Base-by-base conservation (phyloP, 1,140 invertebrate species). In the Potamilus streckersoni region DNA sequence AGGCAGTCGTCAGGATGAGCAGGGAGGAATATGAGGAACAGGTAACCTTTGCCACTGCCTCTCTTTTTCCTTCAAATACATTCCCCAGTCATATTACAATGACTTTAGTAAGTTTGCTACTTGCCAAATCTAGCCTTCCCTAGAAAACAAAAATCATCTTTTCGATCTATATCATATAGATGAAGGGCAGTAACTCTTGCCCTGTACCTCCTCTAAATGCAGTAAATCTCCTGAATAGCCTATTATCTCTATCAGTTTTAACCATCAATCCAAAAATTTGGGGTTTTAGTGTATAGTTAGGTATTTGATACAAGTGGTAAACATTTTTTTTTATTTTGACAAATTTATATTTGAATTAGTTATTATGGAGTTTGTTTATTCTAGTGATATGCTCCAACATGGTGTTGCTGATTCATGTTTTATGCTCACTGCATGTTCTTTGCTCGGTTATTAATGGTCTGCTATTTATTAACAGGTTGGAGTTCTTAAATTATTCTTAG, bases 1-100 rank as follows among this genome's bases (percentile, higher is more conserved):
- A 89, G 73, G 78, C 82, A 64, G 68, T 77, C 23, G 70, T 80
- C 27, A 75, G 87, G 63, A 80, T 78, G 66, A 84, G 69, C 57
- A 75, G 76, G 58, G 85, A 88, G 66, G 79, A 84, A 13, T 85
- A 81, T 67, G 82, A 84, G 74, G 83, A 86, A 56, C 73, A 76
- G 62, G 85, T 86, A 79, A 71, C 66, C 58, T 16, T 55, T 31
- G 31, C 19, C 16, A 2, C 49, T 49, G 16, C n/a, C 64, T 66
- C 16, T 49, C 38, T 49, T 49, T 49, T 11, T 49, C 38, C 38
- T 49, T 49, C 38, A 49, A 8, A 49, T 49, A 49, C 38, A 49
- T 49, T 49, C 38, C 6, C 38, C 38, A 49, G 11, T 49, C 38
- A 49, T 8, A 49, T 49, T 49, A 49, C 4, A 6, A 49, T 49